Conservation (phyloP, 2,888 invertebrate species). For the Cheilosia vernalis region DNA sequence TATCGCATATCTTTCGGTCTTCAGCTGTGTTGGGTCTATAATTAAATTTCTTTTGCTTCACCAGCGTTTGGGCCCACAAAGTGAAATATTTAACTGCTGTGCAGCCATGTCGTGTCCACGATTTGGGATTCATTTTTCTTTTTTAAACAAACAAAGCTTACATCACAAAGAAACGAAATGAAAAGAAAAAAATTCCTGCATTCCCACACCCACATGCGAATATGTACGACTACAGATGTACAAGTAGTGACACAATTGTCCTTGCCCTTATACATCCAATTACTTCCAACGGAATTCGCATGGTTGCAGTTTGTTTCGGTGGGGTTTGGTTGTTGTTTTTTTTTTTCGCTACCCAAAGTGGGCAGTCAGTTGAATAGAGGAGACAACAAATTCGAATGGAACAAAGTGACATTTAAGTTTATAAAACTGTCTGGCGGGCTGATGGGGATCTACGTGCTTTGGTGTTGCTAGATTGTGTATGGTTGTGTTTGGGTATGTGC, state of each 20-base stretch:
- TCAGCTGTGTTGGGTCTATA: slow-evolving; percentile 3
- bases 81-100: slow-evolving; percentile 23
- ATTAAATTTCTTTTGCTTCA: slow-evolving; percentile 46
- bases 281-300: slow-evolving; percentile 63
- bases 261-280: slow-evolving; percentile 66
- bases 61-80: neutral
- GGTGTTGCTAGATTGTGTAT: slow-evolving; percentile 13
- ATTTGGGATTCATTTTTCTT: neutral
- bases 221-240: slow-evolving; percentile 2
- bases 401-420: slow-evolving; percentile 71
- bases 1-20: neutral
- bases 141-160: slow-evolving; percentile 28
- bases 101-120: slow-evolving; percentile 27
- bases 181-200: slow-evolving; percentile 18
- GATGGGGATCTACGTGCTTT: slow-evolving; percentile 65
- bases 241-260: slow-evolving; percentile 42
- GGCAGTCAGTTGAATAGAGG: slow-evolving; percentile 35
- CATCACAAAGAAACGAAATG: slow-evolving; percentile 30
- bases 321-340: neutral
- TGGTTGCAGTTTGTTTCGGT: slow-evolving; percentile 59
- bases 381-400: slow-evolving; percentile 62
- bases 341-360: slow-evolving; percentile 8
- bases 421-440: slow-evolving; percentile 65
- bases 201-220: neutral
- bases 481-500: neutral